Conservation (phyloP, 2,888 invertebrate species). For the Dyspetes luteomarginatus region DNA sequence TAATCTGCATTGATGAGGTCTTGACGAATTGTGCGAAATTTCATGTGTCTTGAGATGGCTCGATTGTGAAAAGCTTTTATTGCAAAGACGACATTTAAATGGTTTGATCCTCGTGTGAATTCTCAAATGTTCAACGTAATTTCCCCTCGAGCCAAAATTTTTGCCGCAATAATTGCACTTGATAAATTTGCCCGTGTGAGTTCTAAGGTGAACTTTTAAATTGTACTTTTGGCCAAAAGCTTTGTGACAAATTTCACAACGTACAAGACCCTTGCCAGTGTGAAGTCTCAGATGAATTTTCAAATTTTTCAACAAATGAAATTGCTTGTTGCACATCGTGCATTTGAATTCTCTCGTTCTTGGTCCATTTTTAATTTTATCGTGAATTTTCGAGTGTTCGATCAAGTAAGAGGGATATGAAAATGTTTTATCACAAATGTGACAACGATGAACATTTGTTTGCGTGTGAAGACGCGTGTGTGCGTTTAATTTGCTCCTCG, state of each 20-base stretch:
- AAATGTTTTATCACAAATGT: constrained; percentile 81
- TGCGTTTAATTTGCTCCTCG: constrained; percentile 81
- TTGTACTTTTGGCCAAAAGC: constrained; percentile 80
- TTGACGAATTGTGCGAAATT: constrained; percentile 74
- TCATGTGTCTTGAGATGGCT: constrained; percentile 81
- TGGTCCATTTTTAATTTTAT: constrained; percentile 53
- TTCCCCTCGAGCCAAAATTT: constrained; percentile 78
- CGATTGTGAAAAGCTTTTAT: constrained; percentile 80
- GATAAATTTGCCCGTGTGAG: constrained; percentile 77
- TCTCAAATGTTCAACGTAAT: constrained; percentile 80
- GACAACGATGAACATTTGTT: constrained; percentile 79
- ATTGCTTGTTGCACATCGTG: constrained; percentile 76
- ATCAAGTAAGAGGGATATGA: constrained; percentile 81
- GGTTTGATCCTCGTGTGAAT: constrained; percentile 81
- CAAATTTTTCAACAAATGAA: constrained; percentile 77
- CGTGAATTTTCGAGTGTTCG: constrained; percentile 80
- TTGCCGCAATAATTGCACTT: constrained; percentile 81
- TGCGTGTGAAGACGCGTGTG: constrained; percentile 79
- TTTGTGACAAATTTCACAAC: constrained; percentile 82
- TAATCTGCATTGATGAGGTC: constrained; percentile 79
- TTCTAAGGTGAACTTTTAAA: constrained; percentile 79
- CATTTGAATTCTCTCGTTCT: constrained; percentile 75
- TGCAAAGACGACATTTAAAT: constrained; percentile 78
- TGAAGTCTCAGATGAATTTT: constrained; percentile 78
- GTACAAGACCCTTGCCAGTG: constrained; percentile 77